Evolutionary conservation across 64 coral and sea anemone species (phyloP).

Genomic region (Montipora capricornis): DNA sequence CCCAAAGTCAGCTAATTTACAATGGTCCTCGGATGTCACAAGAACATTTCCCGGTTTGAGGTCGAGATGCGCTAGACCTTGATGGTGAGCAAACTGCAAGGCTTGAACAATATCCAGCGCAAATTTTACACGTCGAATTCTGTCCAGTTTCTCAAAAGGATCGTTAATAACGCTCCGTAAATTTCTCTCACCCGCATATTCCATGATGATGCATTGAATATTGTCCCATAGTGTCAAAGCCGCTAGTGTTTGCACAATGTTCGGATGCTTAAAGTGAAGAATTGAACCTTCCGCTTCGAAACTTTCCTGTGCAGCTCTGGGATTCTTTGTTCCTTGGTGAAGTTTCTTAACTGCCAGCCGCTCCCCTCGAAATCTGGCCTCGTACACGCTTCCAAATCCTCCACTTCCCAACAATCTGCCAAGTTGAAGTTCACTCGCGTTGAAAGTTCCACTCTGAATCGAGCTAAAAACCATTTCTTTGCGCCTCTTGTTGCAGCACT

Average conservation of each 20-base stretch:
- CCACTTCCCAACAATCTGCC: slow-evolving; percentile 90
- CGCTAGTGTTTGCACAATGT: slow-evolving; percentile 90
- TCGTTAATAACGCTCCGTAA: slow-evolving; percentile 92
- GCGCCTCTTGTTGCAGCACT: slow-evolving; percentile 36
- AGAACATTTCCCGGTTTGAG: slow-evolving; percentile 97
- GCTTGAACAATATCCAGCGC: slow-evolving; percentile 87
- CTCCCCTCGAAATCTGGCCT: slow-evolving; percentile 83
- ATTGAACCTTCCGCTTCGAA: slow-evolving; percentile 96
- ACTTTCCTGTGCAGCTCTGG: slow-evolving; percentile 88
- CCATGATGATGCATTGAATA: slow-evolving; percentile 86
- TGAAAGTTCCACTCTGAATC: slow-evolving; percentile 55
- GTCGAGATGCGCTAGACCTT: slow-evolving; percentile 95
- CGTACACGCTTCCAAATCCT: slow-evolving; percentile 96
- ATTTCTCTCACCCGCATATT: slow-evolving; percentile 95
- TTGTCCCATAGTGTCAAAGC: slow-evolving; percentile 59
- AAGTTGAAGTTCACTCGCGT: slow-evolving; percentile 74
- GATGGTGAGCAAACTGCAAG: slow-evolving; percentile 88
- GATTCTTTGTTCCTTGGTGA: slow-evolving; percentile 94
- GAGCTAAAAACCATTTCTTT: slow-evolving; percentile 72
- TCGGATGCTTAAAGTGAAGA: slow-evolving; percentile 91
- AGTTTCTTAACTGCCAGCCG: slow-evolving; percentile 91
- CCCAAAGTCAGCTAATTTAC: slow-evolving; percentile 98
- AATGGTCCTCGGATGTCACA: slow-evolving; percentile 84
- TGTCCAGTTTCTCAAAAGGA: slow-evolving; percentile 74
- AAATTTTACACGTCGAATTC: slow-evolving; percentile 80